Evolutionary conservation across 2,888 invertebrate genomes (phyloP).

Genomic region (Oasisia sp.): DNA sequence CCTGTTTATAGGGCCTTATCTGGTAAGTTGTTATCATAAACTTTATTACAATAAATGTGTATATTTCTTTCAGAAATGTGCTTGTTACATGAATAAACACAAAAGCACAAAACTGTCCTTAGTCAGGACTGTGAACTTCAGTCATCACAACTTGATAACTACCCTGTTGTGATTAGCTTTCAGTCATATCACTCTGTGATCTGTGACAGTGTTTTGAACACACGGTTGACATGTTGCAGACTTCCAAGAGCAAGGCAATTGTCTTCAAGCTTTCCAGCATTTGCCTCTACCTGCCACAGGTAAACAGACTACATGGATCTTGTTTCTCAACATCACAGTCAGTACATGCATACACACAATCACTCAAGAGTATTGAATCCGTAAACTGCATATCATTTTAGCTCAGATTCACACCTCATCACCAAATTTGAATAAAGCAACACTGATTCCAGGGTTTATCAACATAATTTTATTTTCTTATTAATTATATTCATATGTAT

Average conservation of each 20-base stretch:
- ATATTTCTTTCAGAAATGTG: too few species aligned
- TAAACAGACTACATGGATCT: conserved; percentile 36
- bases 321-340: background rate
- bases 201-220: background rate
- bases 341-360: background rate
- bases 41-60: background rate
- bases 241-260: conserved; percentile 55
- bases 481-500: too few species aligned
- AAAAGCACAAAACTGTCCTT: too few species aligned
- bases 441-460: too few species aligned
- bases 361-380: background rate
- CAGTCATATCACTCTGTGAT: background rate
- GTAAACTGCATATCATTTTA: conserved; percentile 14
- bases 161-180: conserved; percentile 23
- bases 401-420: too few species aligned
- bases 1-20: background rate
- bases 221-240: conserved; percentile 46
- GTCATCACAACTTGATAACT: background rate
- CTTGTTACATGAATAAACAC: too few species aligned
- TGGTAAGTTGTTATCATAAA: background rate
- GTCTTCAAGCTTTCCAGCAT: conserved; percentile 61
- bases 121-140: background rate
- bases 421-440: too few species aligned
- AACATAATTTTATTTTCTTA: too few species aligned
- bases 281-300: conserved; percentile 63